phyloP scores from a whole-genome alignment of 2,888 invertebrate genomes.

The Ganaspis brasiliensis region DNA sequence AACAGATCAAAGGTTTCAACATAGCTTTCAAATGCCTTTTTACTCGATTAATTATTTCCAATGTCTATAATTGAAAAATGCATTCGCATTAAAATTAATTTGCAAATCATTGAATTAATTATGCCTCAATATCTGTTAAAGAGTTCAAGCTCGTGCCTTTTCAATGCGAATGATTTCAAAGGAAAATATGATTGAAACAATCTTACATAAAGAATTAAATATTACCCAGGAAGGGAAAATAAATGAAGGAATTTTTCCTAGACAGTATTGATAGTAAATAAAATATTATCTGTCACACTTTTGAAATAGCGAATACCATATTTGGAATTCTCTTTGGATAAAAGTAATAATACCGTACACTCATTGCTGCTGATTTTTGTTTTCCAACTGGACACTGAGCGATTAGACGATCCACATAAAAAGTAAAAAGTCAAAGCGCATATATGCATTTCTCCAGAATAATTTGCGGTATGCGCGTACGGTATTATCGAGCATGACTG shows the following conservation, averaged over 20 bases:
- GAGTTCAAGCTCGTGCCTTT: too few species aligned
- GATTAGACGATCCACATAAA: constrained; percentile 29
- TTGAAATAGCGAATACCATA: constrained; percentile 15
- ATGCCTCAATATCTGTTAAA: background rate
- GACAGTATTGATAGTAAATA: constrained; percentile 24
- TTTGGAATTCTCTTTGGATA: background rate
- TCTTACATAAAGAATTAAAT: constrained; percentile 3
- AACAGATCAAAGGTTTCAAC: constrained; percentile 8
- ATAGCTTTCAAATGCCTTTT: background rate
- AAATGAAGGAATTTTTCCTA: constrained; percentile 1
- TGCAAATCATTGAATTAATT: background rate
- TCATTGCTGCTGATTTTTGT: constrained; percentile 15
- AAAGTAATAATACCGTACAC: constrained; percentile 8
- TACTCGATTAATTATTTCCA: constrained; percentile 6
- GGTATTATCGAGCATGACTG: constrained; percentile 62
- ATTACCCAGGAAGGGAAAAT: constrained; percentile 6
- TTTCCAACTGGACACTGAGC: constrained; percentile 8
- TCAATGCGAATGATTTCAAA: background rate
- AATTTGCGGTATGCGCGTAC: constrained; percentile 63
- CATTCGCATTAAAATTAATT: constrained; percentile 1
- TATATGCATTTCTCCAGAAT: constrained; percentile 45
- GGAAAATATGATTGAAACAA: background rate
- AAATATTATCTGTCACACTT: background rate
- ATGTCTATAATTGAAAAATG: background rate
- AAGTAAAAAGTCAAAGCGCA: constrained; percentile 26